Percentiles rank a stretch among this genome's conserved stretches.
Evolutionary conservation across 2,888 invertebrate species (phyloP).

Genomic region (Dicranocentrus wangi): DNA sequence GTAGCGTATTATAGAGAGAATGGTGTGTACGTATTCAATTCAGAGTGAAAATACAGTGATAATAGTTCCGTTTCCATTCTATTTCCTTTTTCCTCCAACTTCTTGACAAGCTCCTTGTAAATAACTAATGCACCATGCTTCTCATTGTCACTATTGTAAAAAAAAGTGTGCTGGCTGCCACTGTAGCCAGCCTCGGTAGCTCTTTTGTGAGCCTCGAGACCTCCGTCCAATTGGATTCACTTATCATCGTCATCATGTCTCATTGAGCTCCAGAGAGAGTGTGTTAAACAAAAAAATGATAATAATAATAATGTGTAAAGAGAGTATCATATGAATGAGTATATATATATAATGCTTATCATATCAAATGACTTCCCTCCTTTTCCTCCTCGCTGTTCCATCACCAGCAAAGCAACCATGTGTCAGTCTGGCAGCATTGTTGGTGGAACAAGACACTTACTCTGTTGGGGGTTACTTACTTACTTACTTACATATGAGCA

Average conservation of each 20-base stretch:
- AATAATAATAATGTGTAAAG: too few relatives aligned
- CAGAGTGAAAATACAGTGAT: slow-evolving; percentile 41
- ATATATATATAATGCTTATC: slow-evolving; percentile 48
- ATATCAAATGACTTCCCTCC: slow-evolving; percentile 46
- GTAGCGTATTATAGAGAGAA: background rate
- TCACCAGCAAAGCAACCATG: background rate
- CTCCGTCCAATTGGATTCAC: slow-evolving; percentile 62
- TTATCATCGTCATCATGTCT: slow-evolving; percentile 43
- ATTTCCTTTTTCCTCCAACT: slow-evolving; percentile 30
- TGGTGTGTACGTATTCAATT: background rate
- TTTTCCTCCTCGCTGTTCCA: background rate
- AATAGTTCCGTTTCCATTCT: slow-evolving; percentile 60
- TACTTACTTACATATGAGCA: too few relatives aligned
- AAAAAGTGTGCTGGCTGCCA: slow-evolving; percentile 33
- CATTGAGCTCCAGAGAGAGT: slow-evolving; percentile 11
- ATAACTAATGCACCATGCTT: slow-evolving; percentile 48
- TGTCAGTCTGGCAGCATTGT: background rate
- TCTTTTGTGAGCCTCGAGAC: slow-evolving; percentile 32
- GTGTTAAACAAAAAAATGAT: too few relatives aligned
- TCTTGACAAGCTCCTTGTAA: slow-evolving; percentile 52
- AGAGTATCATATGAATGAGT: too few relatives aligned
- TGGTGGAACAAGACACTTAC: too few relatives aligned
- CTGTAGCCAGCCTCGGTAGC: background rate
- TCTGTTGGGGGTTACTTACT: background rate
- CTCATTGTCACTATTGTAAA: slow-evolving; percentile 48